Base-by-base conservation (phyloP, 2,888 invertebrate genomes). In the Nemapogon koenigi region DNA sequence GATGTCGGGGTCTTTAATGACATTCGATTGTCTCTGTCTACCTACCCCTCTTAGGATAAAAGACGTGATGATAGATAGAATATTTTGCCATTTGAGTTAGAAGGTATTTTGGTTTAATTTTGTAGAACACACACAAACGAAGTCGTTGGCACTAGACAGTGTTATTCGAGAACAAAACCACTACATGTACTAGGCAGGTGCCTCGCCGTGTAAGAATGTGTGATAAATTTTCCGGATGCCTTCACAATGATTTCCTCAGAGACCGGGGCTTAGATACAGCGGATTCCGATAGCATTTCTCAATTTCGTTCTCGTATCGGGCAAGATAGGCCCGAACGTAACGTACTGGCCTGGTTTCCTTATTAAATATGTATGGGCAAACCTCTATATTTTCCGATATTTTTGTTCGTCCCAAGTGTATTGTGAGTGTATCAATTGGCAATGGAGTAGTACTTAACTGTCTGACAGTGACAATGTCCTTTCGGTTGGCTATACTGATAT, bases 161-260 rank as follows among this genome's bases (percentile, higher is more conserved):
- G 10, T 10, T 22, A 22, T 22, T 22, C 25, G 10, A 10, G n/a
- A n/a, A 7, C 25, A 22, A 22, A 7, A 22, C 10, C 7, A 22
- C 7, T 7, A n/a, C n/a, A n/a, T n/a, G n/a, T n/a, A 35, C 10
- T 22, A 31, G 39, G 30, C 75, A 75, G 76, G 73, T 72, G 70
- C 60, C 62, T 58, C 69, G 65, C 63, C 62, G 64, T 66, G 61
- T 64, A 63, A 70, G 71, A 71, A 70, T 70, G 69, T 70, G 79
- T 79, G 79, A 80, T 81, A 81, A 81, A 82, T 82, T 82, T 80
- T 81, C 81, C 80, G 83, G 84, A 83, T 84, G 85, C 85, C 85
- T 86, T 86, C 82, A 83, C 85, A 83, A 85, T 86, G 86, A 86
- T 86, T 86, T 86, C 86, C 86, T 86, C 81, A 65, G 86, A 86